phyloP scores from a whole-genome alignment of 2,888 invertebrate species.

The Junonia oenone region DNA sequence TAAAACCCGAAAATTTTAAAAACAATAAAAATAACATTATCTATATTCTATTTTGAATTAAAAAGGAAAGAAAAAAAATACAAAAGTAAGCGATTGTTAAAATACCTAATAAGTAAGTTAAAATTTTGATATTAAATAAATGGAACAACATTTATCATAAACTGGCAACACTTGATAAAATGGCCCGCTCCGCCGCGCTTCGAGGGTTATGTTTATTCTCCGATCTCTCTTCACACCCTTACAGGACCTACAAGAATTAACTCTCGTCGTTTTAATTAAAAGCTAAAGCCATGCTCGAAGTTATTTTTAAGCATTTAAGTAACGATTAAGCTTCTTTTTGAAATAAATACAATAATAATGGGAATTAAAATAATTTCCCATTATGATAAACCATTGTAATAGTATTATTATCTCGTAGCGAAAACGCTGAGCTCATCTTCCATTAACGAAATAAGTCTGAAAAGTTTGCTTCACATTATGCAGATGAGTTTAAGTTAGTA shows the following conservation, averaged over 20 bases:
- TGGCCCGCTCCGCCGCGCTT: not conserved
- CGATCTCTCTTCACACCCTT: not conserved
- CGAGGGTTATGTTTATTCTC: not conserved
- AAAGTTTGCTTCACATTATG: not conserved
- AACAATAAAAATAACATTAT: too few relatives aligned
- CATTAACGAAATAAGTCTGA: not conserved
- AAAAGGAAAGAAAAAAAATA: too few relatives aligned
- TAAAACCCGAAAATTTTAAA: too few relatives aligned
- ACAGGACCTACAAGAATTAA: not conserved
- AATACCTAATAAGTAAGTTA: too few relatives aligned
- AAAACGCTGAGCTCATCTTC: not conserved
- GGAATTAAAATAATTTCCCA: not conserved
- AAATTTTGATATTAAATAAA: not conserved
- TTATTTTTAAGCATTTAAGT: not conserved
- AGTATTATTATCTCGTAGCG: not conserved
- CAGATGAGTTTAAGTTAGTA: not conserved
- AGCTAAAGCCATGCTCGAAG: not conserved
- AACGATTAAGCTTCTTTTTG: not conserved
- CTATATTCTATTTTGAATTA: too few relatives aligned
- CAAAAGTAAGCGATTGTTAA: too few relatives aligned
- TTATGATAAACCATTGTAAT: not conserved
- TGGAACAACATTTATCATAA: not conserved
- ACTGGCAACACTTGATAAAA: not conserved
- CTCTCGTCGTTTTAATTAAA: not conserved
- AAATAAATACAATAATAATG: not conserved